These are phyloP conservation scores for Eulimnadia texana DNA, from an alignment of 1,140 invertebrate genomes.

Conservation along the genomic window DNA sequence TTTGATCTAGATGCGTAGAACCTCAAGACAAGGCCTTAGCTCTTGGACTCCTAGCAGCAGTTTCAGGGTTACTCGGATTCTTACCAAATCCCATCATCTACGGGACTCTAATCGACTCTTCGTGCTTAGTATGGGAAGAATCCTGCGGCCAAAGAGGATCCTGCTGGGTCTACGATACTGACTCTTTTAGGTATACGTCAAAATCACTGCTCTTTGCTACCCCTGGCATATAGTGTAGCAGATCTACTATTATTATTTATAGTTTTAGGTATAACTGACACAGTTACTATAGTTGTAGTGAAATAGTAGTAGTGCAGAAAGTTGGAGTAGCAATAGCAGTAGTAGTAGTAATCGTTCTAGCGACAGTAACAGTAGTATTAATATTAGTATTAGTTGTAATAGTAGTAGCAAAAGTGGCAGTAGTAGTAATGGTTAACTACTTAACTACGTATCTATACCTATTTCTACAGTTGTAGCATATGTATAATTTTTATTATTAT, in stretches of 20 bases:
- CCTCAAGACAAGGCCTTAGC: slow-evolving; percentile 20
- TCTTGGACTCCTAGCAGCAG: slow-evolving; percentile 17
- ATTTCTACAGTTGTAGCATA: neutral
- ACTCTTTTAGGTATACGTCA: slow-evolving; percentile 24
- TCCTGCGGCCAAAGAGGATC: slow-evolving; percentile 25
- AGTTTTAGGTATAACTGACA: too few relatives aligned
- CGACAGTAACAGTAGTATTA: too few relatives aligned
- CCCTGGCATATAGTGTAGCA: too few relatives aligned
- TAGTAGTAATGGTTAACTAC: too few relatives aligned
- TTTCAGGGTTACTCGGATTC: slow-evolving; percentile 18
- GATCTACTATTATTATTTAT: too few relatives aligned
- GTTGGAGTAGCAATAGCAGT: too few relatives aligned
- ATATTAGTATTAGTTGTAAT: too few relatives aligned
- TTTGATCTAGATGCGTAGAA: slow-evolving; percentile 18
- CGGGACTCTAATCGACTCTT: slow-evolving; percentile 20
- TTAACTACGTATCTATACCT: neutral
- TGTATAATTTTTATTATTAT: neutral
- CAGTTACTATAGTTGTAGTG: too few relatives aligned
- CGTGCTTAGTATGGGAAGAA: slow-evolving; percentile 29
- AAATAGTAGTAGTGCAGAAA: too few relatives aligned
- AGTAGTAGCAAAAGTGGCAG: too few relatives aligned
- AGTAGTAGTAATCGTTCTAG: too few relatives aligned
- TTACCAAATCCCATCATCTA: slow-evolving; percentile 19
- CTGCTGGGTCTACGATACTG: slow-evolving; percentile 28
- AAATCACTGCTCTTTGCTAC: too few relatives aligned